phyloP scores from a whole-genome alignment of 2,797 vertebrate species.

The Intellagama lesueurii region DNA sequence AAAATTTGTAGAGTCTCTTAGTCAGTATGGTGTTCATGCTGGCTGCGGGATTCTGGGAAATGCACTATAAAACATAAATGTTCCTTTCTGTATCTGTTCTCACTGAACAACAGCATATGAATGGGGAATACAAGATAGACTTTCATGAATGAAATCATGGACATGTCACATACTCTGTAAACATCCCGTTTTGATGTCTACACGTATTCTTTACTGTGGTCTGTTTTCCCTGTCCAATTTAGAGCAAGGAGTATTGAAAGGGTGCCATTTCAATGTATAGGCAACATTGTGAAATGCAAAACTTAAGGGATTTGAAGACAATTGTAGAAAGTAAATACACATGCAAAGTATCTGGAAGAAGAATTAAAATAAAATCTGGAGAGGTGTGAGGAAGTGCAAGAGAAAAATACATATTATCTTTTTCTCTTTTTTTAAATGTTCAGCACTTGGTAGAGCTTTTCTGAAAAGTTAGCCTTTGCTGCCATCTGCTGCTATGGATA shows the following conservation, averaged over 20 bases:
- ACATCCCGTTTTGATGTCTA: conserved; percentile 55
- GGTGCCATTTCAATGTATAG: conserved; percentile 50
- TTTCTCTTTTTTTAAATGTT: neutral
- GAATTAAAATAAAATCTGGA: conserved; percentile 61
- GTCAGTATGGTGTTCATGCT: no score
- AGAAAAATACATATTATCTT: neutral
- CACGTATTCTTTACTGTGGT: conserved; percentile 1
- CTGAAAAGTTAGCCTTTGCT: conserved; percentile 64
- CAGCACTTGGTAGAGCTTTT: conserved; percentile 39
- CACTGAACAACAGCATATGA: conserved; percentile 20
- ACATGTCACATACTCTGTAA: conserved; percentile 40
- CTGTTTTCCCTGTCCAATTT: neutral
- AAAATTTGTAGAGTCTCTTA: no score
- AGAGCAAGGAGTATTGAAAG: neutral
- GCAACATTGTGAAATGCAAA: conserved; percentile 69
- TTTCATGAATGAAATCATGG: conserved; percentile 9
- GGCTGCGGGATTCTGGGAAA: no score
- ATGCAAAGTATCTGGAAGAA: conserved; percentile 45
- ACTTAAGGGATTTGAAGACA: conserved; percentile 47
- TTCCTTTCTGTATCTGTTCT: neutral
- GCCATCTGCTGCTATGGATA: conserved; percentile 74
- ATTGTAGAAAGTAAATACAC: conserved; percentile 68
- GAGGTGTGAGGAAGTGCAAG: conserved; percentile 18
- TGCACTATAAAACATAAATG: no score
- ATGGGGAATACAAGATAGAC: conserved; percentile 59